Percentiles rank a stretch among this genome's conserved stretches.
These are phyloP conservation scores for Zosterops lateralis DNA, from an alignment of 2,113 vertebrate genomes.

Conservation along the genomic window DNA sequence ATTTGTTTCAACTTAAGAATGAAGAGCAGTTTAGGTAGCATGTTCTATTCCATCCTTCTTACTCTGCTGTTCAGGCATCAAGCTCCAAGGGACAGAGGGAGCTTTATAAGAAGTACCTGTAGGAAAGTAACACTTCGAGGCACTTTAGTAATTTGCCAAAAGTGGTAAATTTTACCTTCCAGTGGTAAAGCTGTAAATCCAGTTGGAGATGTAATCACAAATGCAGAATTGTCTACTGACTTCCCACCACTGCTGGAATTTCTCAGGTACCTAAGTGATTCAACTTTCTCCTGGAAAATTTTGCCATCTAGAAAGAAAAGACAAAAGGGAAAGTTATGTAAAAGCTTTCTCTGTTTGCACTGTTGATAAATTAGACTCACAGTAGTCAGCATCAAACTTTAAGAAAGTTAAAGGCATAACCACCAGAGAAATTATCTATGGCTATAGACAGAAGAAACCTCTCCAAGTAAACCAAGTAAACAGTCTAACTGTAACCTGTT, in stretches of 20 bases:
- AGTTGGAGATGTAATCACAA: constrained; percentile 80
- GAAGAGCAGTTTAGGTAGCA: background rate
- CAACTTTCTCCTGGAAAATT: constrained; percentile 93
- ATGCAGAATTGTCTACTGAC: constrained; percentile 78
- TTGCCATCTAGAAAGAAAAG: constrained; percentile 84
- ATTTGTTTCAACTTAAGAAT: background rate
- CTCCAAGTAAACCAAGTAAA: background rate
- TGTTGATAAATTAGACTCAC: background rate
- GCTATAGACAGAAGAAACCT: background rate
- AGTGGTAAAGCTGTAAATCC: constrained; percentile 75
- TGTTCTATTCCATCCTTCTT: background rate
- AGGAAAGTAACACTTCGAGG: background rate
- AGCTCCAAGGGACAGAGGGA: background rate
- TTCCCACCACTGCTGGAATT: constrained; percentile 85
- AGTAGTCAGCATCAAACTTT: background rate
- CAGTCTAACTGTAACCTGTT: background rate
- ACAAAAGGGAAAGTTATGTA: background rate
- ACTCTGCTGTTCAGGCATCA: background rate
- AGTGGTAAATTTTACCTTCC: constrained; percentile 75
- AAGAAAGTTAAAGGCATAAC: background rate
- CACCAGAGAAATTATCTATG: background rate
- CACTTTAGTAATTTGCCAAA: background rate
- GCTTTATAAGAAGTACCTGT: background rate
- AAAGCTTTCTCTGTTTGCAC: background rate
- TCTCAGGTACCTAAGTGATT: constrained; percentile 87